Evolutionary conservation across 2,888 invertebrate genomes (phyloP), one percentile per base, ranked within the genome.

Genomic region (Nebria salina): DNA sequence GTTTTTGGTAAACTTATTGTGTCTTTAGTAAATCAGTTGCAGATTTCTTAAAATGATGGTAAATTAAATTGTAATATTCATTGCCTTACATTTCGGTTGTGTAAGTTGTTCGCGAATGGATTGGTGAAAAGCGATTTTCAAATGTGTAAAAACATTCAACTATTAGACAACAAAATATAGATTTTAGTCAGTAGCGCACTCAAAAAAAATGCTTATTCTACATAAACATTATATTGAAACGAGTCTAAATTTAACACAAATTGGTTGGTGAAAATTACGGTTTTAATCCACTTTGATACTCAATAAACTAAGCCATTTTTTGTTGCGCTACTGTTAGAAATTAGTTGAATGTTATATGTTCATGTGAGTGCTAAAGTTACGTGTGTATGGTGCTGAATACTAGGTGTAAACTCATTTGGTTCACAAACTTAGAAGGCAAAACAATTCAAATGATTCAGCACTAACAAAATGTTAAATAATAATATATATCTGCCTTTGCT

Each of bases 401-500:
- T 54, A 54, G 54, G 54, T 54, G 54, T 54, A 54, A 34, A 34
- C 34, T 34, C 34, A 34, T 54, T 54, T 4, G 13, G 8, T 54
- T 54, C 54, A 54, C 54, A 54, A 54, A 13, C 54, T 54, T 54
- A 54, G 54, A 54, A 54, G 54, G 54, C 54, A 70, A 34, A 26
- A 70, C 13, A 66, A 70, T 70, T 70, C 70, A 70, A 34, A 25
- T 70, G 13, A 70, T 70, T 70, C 20, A 26, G 34, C 11, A 34
- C 34, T 20, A 25, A 70, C 2, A 20, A 70, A 25, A 70, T 25
- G 68, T 68, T 25, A 70, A n/a, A 26, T 70, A 70, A 70, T 70
- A 70, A 70, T 70, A 26, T 34, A 70, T 70, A 70, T 54, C 54
- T 79, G 79, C 79, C 79, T 79, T 75, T 75, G 72, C 70, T 26